phyloP scores from a whole-genome alignment of 2,797 vertebrate genomes.

The Meda fulgida region DNA sequence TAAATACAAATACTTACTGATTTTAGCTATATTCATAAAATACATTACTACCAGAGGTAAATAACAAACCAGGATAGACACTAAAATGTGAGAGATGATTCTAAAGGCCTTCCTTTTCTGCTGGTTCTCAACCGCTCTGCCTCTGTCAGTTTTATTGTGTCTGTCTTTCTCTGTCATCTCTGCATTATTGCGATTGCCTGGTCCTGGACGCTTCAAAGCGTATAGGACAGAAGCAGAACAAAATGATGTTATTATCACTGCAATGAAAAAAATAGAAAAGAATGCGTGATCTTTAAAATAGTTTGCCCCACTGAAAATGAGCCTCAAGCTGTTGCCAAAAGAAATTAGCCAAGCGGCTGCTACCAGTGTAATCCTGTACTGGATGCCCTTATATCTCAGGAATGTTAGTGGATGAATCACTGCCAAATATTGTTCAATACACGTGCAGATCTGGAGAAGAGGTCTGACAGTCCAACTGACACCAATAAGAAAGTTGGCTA shows the following conservation, averaged over 20 bases:
- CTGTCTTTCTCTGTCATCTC: conserved; percentile 6
- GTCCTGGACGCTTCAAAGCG: conserved; percentile 19
- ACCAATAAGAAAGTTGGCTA: neutral
- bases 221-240: conserved; percentile 34
- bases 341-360: neutral
- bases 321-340: conserved; percentile 1
- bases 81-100: conserved; percentile 32
- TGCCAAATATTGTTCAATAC: conserved; percentile 37
- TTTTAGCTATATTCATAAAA: neutral
- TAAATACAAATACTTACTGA: neutral
- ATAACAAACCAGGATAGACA: conserved; percentile 21
- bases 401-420: conserved; percentile 33
- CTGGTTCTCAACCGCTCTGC: conserved; percentile 38
- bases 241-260: conserved; percentile 16
- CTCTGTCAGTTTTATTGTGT: neutral
- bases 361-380: neutral
- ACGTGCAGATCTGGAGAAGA: conserved; percentile 28
- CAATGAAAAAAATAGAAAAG: neutral
- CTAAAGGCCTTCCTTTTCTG: conserved; percentile 54
- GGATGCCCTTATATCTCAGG: conserved; percentile 11
- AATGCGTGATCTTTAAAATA: conserved; percentile 22
- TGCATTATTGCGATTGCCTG: neutral
- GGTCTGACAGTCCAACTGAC: conserved; percentile 20
- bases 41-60: neutral
- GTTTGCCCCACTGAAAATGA: neutral